These are phyloP conservation scores for Flexamia atlantica DNA, from an alignment of 2,888 invertebrate species.

Conservation along the genomic window DNA sequence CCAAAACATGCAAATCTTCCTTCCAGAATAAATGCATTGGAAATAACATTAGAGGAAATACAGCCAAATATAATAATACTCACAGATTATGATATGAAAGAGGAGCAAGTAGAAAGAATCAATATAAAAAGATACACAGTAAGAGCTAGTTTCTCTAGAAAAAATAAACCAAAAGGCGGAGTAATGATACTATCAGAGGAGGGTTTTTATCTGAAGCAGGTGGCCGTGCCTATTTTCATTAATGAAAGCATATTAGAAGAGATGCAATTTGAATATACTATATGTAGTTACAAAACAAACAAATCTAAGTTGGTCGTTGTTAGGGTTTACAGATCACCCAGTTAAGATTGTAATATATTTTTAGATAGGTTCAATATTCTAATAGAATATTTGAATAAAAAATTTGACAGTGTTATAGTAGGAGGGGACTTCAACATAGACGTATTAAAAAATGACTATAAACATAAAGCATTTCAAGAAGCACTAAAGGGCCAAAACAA, in stretches of 20 bases:
- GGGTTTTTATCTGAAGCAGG: background rate
- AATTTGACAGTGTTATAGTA: constrained; percentile 21
- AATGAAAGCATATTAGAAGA: background rate
- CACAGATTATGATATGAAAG: constrained; percentile 6
- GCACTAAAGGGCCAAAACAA: constrained; percentile 1
- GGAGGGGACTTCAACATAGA: constrained; percentile 10
- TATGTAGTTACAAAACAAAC: background rate
- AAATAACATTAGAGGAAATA: constrained; percentile 10
- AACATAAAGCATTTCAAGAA: constrained; percentile 19
- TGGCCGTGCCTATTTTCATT: background rate
- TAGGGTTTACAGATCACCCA: background rate
- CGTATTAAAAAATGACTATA: constrained; percentile 20
- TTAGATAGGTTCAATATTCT: background rate
- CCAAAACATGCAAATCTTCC: constrained; percentile 16
- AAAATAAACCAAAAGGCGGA: background rate
- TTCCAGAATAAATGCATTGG: background rate
- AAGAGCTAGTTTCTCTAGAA: background rate
- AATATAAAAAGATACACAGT: background rate
- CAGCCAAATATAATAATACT: background rate
- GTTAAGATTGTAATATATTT: background rate
- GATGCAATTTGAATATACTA: background rate
- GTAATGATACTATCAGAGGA: background rate
- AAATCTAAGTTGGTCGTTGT: background rate
- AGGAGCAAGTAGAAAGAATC: background rate
- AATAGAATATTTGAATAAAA: background rate